Base-by-base conservation (phyloP, 2,888 invertebrate genomes). In the Macaria notata region DNA sequence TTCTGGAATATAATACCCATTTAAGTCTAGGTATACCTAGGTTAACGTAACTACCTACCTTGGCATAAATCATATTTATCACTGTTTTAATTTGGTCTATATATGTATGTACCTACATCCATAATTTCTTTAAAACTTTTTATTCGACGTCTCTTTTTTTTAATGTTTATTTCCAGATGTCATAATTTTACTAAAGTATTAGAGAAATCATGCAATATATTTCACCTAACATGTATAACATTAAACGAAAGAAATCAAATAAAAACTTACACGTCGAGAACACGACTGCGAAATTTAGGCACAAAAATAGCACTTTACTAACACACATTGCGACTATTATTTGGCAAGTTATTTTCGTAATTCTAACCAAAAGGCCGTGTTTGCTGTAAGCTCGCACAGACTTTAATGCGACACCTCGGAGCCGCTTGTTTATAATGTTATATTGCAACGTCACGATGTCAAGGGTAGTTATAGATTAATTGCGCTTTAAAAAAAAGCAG, bases 181-280 rank as follows among this genome's bases (percentile, higher is more conserved):
- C 19, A 19, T 19, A 19, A 19, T 19, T 19, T 19, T 19, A 19
- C 19, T 19, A 19, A 19, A 19, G 2, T 19, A 19, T 19, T 19
- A 19, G 19, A 19, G 19, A 19, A 19, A 19, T 19, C 19, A 19
- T 19, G 19, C 19, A 19, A 19, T 19, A 19, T 19, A 19, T 19
- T 19, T 19, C 2, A 36, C 1, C 1, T 2, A 36, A 36, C 33
- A 36, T 19, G 2, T 6, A 36, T 36, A 6, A 36, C 7, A 36
- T 2, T 36, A 36, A 1, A 36, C 4, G 3, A 6, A 36, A 36
- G 3, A 6, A 19, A 19, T 19, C 1, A 19, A 19, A 36, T 57
- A 62, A 50, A 47, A 33, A 79, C 82, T 82, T 72, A 83, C 82
- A 61, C 9, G 67, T 73, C 43, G 76, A 57, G 39, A 73, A 70